Base-by-base conservation (phyloP, 2,113 vertebrate genomes). In the Pachyramphus minor region DNA sequence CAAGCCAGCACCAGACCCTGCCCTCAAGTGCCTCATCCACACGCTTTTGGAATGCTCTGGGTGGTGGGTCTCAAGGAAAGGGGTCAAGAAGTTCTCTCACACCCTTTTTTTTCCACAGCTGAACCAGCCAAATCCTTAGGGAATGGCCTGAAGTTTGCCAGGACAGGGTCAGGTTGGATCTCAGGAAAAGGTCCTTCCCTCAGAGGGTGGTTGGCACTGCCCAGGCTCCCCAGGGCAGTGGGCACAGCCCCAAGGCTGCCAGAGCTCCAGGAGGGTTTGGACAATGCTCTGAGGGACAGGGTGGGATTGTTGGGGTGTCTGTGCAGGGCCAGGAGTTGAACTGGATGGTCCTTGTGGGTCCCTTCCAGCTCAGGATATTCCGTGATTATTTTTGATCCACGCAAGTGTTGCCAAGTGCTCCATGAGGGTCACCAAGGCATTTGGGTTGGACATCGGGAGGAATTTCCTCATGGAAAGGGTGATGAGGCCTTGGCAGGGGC, bases 401-500 rank as follows among this genome's bases (percentile, higher is more conserved):
- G 0, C 8, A 8, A 6, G 4, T 13, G 14, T 16, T n/a, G 39
- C 47, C 21, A 7, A 6, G 35, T 45, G 64, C 23, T 37, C 31
- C 16, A 0, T 14, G 41, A 6, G 11, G 14, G 6, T 68, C 67
- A 47, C 12, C 5, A 16, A n/a, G 31, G 68, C 39, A 24, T 35
- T 60, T 15, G 24, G 58, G 22, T 1, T 33, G 76, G 68, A 8
- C 33, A 59, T 2, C 12, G 7, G 27, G 2, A 52, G 28, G 68
- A 59, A 45, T 82, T 89, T 39, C 27, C 5, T 12, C 27, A 4
- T 44, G 52, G 68, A 17, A 59, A 58, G 12, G 12, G 27, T 11
- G 35, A 0, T 11, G 17, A 66, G 59, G 14, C 30, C 1, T 8
- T 35, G 58, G 56, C 0, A 55, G 20, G 50, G 7, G 5, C 25